Evolutionary conservation across 1,140 invertebrate genomes (phyloP), one percentile per base, ranked within the genome.

Genomic region (Nomia melanderi): DNA sequence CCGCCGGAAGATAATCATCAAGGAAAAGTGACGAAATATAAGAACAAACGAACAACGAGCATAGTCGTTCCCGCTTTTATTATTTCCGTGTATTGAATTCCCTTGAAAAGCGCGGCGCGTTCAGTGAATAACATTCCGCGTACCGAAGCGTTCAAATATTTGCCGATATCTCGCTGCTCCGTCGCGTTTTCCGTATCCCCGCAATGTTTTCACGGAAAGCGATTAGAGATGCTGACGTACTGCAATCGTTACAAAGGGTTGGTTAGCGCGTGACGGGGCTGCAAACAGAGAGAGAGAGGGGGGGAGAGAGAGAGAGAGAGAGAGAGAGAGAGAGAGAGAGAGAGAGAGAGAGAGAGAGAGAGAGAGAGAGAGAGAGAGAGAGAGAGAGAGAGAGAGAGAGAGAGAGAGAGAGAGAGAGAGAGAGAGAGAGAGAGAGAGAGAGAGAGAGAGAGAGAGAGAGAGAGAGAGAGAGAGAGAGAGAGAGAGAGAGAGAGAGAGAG

Each of bases 241-340:
- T 12, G 17, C 27, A 9, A 23, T 25, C 47, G 33, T 50, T 56
- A 79, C 56, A 59, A 65, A 66, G 56, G 62, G 70, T 20, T 50
- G 71, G 67, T 41, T 64, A 72, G 66, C 79, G 72, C 44, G 60
- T 44, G 53, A 44, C 50, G 29, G 29, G 65, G 53, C 66, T 57
- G 44, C 53, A 63, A 50, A 50, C 47, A n/a, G 47, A n/a, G 2
- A 3, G 20, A 50, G 17, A 8, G 47, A n/a, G 47, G 5, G 6
- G 20, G 47, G 1, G 47, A 50, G 47, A 0, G 1, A 54, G 47
- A 56, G 36, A 27, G 33, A 17, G 41, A 41, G 33, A 23, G 33
- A 7, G 31, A 44, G 44, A 50, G 12, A 39, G n/a, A n/a, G n/a
- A n/a, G n/a, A n/a, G n/a, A n/a, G n/a, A n/a, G n/a, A 50, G 47